A percentile compares a stretch with the other conserved stretches of the same genome.
Conservation (phyloP, 1,140 invertebrate species). For the Trissolcus basalis region DNA sequence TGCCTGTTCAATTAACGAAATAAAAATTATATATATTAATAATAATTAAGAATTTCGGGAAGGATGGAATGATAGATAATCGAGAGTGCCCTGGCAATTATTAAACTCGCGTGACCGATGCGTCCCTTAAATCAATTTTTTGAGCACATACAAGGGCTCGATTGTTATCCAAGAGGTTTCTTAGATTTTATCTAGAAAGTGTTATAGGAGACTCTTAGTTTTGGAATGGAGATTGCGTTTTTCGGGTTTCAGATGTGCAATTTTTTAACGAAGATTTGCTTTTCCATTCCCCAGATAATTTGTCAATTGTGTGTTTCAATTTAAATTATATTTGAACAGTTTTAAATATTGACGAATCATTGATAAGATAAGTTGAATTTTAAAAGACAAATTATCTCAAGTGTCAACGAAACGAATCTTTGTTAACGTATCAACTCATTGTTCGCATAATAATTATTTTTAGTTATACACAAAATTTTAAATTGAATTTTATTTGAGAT, state of each 20-base stretch:
- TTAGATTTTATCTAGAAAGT: constrained; percentile 29
- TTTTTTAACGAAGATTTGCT: constrained; percentile 11
- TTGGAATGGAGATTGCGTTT: constrained; percentile 19
- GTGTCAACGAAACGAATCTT: constrained; percentile 3
- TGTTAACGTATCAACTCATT: constrained; percentile 14
- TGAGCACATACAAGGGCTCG: constrained; percentile 28
- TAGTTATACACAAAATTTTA: neutral
- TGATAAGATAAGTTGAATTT: neutral
- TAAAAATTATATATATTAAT: too few species aligned
- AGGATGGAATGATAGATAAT: neutral
- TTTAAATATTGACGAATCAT: neutral
- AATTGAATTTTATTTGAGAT: too few species aligned
- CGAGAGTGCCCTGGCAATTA: constrained; percentile 29
- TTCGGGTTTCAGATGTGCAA: constrained; percentile 42
- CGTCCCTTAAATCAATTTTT: constrained; percentile 46
- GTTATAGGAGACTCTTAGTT: constrained; percentile 24
- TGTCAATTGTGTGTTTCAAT: neutral
- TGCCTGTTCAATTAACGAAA: constrained; percentile 18
- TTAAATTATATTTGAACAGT: neutral
- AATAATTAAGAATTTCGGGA: neutral
- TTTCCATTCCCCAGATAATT: neutral
- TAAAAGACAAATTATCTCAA: constrained; percentile 2
- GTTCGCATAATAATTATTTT: constrained; percentile 16
- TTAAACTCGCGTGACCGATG: constrained; percentile 43
- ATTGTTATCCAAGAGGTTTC: constrained; percentile 49